These are phyloP conservation scores for Emmelina monodactyla DNA, from an alignment of 2,888 invertebrate genomes.

Conservation along the genomic window DNA sequence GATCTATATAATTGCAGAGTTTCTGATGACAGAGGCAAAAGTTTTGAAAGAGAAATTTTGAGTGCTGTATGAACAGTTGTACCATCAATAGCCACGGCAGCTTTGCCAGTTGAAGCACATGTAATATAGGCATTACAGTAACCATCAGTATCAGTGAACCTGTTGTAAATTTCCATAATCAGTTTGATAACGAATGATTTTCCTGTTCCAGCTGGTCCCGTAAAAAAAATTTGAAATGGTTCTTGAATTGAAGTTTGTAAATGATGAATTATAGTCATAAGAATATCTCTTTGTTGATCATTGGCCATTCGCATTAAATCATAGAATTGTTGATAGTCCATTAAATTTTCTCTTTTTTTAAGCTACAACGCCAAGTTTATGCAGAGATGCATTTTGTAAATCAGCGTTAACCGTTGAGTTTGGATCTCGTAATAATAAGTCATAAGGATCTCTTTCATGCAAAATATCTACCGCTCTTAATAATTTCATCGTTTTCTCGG, in stretches of 20 bases:
- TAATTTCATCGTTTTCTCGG: conserved; percentile 2
- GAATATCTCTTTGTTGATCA: conserved; percentile 6
- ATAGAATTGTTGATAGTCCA: conserved; percentile 17
- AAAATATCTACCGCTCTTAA: conserved; percentile 7
- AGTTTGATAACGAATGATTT: conserved; percentile 31
- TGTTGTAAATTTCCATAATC: conserved; percentile 36
- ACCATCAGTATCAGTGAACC: conserved; percentile 26
- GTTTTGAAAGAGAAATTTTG: too few species aligned
- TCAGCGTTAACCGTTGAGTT: conserved; percentile 16
- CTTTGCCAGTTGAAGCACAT: too few species aligned
- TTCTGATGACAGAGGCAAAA: too few species aligned
- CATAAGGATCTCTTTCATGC: conserved; percentile 15
- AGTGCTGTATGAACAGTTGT: too few species aligned
- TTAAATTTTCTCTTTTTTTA: conserved; percentile 19
- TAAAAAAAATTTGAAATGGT: conserved; percentile 16
- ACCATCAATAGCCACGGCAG: too few species aligned
- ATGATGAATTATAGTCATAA: conserved; percentile 7
- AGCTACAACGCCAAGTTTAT: conserved; percentile 18
- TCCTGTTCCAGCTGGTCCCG: conserved; percentile 23
- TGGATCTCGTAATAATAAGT: conserved; percentile 13
- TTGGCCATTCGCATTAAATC: conserved; percentile 16
- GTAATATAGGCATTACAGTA: conserved; percentile 30
- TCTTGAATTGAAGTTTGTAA: conserved; percentile 11
- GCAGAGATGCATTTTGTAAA: conserved; percentile 15
- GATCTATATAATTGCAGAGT: too few species aligned